Evolutionary conservation across 2,113 vertebrate species (phyloP).

Genomic region (Leucopsar rothschildi): DNA sequence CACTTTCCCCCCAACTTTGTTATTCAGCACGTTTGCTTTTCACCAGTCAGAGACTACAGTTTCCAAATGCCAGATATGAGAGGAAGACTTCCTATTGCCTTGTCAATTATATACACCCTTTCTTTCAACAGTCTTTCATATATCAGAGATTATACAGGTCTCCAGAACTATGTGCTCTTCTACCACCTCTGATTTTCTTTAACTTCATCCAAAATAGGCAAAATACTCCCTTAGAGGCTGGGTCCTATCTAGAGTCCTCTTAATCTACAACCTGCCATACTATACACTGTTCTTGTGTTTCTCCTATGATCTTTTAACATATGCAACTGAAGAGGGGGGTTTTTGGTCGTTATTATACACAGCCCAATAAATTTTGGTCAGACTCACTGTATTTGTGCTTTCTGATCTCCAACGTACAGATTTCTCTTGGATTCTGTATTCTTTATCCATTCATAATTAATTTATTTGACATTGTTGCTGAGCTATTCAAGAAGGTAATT

Average conservation of each 20-base stretch:
- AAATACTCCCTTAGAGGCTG: background rate
- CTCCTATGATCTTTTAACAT: background rate
- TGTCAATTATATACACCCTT: background rate
- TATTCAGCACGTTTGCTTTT: background rate
- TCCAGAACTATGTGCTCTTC: background rate
- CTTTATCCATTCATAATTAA: background rate
- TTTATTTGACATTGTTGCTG: background rate
- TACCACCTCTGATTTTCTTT: background rate
- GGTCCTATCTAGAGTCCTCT: background rate
- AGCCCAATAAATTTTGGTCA: background rate
- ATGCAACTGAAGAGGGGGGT: background rate
- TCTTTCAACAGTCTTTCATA: background rate
- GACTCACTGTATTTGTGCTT: background rate
- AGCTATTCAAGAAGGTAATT: background rate
- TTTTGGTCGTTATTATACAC: background rate
- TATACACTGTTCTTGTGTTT: background rate
- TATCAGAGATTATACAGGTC: background rate
- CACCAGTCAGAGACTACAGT: background rate
- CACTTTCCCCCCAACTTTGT: accelerated
- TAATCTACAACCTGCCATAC: background rate
- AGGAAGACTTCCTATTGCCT: background rate
- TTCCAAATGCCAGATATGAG: background rate
- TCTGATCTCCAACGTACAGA: background rate
- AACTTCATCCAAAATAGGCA: background rate
- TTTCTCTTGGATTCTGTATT: background rate